A percentile compares a stretch with the other conserved stretches of the same genome.
phyloP scores from a whole-genome alignment of 2,888 invertebrate genomes.

The Pandemis heparana region DNA sequence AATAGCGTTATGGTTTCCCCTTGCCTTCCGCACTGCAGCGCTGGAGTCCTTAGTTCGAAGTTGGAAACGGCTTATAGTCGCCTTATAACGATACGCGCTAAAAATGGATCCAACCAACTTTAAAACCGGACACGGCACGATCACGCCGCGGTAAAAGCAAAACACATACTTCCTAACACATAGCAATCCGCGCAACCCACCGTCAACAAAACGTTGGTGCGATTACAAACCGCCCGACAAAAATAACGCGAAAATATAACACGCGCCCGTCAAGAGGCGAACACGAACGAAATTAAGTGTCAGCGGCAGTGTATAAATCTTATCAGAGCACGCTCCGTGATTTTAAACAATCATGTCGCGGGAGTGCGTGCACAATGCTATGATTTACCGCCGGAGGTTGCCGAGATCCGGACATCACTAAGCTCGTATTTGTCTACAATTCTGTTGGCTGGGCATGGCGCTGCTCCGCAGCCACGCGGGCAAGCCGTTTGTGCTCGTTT shows the following conservation, averaged over 20 bases:
- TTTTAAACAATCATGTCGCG: slow-evolving; percentile 75
- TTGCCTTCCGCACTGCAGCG: too few species aligned
- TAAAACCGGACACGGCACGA: too few species aligned
- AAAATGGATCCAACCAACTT: too few species aligned
- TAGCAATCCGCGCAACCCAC: not conserved
- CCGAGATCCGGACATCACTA: not conserved
- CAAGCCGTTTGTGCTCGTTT: too few species aligned
- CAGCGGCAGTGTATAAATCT: slow-evolving; percentile 78
- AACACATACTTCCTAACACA: not conserved
- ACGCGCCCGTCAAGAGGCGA: slow-evolving; percentile 63
- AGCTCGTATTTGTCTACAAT: not conserved
- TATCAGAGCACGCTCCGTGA: slow-evolving; percentile 74
- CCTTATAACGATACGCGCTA: too few species aligned
- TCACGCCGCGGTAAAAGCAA: not conserved
- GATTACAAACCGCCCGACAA: slow-evolving; percentile 29
- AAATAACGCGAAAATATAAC: slow-evolving; percentile 46
- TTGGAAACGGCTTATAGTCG: too few species aligned
- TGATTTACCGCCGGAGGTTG: slow-evolving; percentile 24
- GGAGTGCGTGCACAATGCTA: slow-evolving; percentile 29
- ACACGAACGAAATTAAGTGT: slow-evolving; percentile 77
- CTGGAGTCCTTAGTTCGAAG: too few species aligned
- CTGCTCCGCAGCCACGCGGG: too few species aligned
- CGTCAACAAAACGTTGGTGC: not conserved
- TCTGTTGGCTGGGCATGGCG: not conserved
- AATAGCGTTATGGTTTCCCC: too few species aligned